Evolutionary conservation across 2,113 vertebrate species (phyloP), one percentile per base, ranked within the genome.

Genomic region (Garra rufa): DNA sequence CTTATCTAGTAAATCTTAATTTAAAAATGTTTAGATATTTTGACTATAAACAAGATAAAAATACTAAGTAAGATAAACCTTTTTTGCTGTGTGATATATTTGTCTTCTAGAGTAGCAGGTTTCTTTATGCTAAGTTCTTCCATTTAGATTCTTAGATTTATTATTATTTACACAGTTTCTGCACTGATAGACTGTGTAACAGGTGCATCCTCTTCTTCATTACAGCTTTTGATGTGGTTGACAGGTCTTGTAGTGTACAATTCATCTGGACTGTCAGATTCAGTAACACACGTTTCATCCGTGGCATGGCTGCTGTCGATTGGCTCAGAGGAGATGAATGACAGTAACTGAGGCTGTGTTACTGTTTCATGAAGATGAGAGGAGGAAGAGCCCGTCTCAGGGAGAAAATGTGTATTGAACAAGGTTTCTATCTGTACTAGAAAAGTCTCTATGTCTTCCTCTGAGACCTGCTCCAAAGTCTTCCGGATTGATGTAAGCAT

Each of bases 401-500:
- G 91, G 83, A 94, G 93, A 83, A 97, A 98, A 1, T 92, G 91
- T 26, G 95, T 94, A 71, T 95, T 91, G 89, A 99, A 98, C 65
- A 98, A 92, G 44, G 94, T 94, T 90, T 99, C 96, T 85, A 99
- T 94, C 87, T 96, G 96, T 50, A 92, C 94, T 90, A 99, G 93
- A 91, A 98, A 97, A 75, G 95, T 93, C 83, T 96, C 94, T 87
- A 96, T 91, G 86, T 95, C 95, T 50, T 92, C 92, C 70, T 96
- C 96, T 61, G 94, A 93, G 76, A 97, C 92, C 63, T 92, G 94
- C 89, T 94, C 94, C 90, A 99, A 88, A 89, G 96, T 96, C 90
- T 94, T 96, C 90, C 95, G 96, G 90, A 99, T 90, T 88, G 97
- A 98, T 9, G 95, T 95, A 93, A 99, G 91, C 91, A 99, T 97